Evolutionary conservation across 2,888 invertebrate genomes (phyloP).

Genomic region (Deilephila porcellus): DNA sequence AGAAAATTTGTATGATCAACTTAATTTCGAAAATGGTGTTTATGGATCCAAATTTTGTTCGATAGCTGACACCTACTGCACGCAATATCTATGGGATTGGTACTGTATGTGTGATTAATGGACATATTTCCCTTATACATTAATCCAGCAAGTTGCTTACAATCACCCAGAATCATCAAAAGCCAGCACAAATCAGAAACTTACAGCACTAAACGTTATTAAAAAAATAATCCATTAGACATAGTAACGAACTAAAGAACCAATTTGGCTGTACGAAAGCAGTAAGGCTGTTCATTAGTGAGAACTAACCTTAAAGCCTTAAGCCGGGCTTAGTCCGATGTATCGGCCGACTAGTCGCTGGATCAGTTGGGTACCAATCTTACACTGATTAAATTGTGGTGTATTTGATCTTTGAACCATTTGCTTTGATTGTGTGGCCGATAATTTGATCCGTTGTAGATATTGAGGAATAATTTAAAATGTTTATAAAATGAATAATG

Average conservation of each 20-base stretch:
- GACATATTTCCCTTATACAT: not conserved
- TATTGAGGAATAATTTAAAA: not conserved
- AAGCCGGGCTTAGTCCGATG: conserved; percentile 6
- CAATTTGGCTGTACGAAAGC: conserved; percentile 10
- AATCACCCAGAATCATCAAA: not conserved
- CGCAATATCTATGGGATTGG: too few relatives aligned
- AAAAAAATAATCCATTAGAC: conserved; percentile 4
- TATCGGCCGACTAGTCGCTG: not conserved
- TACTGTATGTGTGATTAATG: too few relatives aligned
- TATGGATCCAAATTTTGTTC: too few relatives aligned
- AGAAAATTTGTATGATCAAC: too few relatives aligned
- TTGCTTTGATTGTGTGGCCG: not conserved
- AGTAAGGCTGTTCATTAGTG: not conserved
- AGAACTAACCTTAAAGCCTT: not conserved
- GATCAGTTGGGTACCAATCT: not conserved
- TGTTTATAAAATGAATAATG: not conserved
- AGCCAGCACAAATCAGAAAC: not conserved
- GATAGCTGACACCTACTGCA: too few relatives aligned
- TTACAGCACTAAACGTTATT: not conserved
- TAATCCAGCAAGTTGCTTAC: not conserved
- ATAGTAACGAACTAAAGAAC: conserved; percentile 12
- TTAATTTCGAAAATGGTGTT: too few relatives aligned
- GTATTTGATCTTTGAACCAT: not conserved
- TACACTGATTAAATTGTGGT: not conserved
- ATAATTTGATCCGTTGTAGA: not conserved